Evolutionary conservation across 2,797 vertebrate species (phyloP), one percentile per base, ranked within the genome.

Genomic region (Sitta carolinensis): DNA sequence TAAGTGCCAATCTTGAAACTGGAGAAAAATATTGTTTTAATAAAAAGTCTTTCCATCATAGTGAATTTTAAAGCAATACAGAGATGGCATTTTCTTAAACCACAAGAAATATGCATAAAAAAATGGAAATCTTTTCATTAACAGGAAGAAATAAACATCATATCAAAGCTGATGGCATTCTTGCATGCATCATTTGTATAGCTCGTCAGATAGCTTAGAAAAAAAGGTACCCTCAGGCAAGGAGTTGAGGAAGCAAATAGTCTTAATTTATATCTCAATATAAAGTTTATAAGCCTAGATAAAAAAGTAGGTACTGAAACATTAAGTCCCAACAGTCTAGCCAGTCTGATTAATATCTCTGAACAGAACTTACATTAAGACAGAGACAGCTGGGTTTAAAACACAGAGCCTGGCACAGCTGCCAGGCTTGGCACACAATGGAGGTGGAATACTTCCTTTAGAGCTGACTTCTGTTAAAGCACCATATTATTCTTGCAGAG

Each of bases 211-310:
- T 79, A 92, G 48, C 91, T 95, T 88, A 94, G 94, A 94, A 97
- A 97, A 97, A 96, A 96, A 96, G 87, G 83, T 34, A 48, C 45
- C 96, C 94, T 95, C 55, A 62, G 92, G 97, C 94, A 97, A 97
- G 84, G 93, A 95, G 89, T 74, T 0, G 30, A 64, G 73, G 93
- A 96, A 98, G 93, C 45, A 97, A 97, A 97, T 76, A 95, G 96
- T 95, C 77, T 70, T 94, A 96, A 97, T 98, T 97, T 98, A 97
- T 97, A 96, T 93, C 89, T 88, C 80, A 87, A 84, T 95, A 96
- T 89, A 96, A 97, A 92, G 68, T 96, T 97, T 97, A 96, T 90
- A 94, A 86, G 83, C 70, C 66, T 84, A 91, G 58, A 97, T 97
- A 97, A 93, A 97, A 97, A 95, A 94, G 50, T 61, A 96, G 79